phyloP scores from a whole-genome alignment of 2,888 invertebrate species.

The Anthoptus insignis region DNA sequence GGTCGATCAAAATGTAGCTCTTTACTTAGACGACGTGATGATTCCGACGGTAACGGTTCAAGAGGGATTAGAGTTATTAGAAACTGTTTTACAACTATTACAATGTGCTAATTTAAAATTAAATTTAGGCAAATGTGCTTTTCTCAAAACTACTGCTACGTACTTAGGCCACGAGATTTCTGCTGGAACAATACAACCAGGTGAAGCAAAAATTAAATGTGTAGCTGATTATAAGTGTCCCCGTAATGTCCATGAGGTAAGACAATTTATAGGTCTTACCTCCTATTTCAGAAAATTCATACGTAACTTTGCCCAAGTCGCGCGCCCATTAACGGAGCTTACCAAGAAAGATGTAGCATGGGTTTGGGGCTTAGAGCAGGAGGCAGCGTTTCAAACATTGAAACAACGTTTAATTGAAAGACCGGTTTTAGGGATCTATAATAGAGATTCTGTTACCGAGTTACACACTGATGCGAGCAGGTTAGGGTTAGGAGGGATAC shows the following conservation, averaged over 20 bases:
- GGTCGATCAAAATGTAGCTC: background rate
- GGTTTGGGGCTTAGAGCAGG: constrained; percentile 42
- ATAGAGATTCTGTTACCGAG: constrained; percentile 49
- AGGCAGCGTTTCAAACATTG: background rate
- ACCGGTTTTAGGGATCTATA: constrained; percentile 44
- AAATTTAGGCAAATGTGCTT: constrained; percentile 24
- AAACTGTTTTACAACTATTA: background rate
- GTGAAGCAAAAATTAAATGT: background rate
- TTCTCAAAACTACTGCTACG: constrained; percentile 16
- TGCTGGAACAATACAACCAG: constrained; percentile 17
- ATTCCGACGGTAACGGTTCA: background rate
- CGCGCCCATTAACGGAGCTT: constrained; percentile 35
- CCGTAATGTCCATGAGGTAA: constrained; percentile 5
- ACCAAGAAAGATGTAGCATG: constrained; percentile 41
- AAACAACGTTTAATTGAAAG: constrained; percentile 28
- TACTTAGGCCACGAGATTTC: constrained; percentile 45
- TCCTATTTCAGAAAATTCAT: constrained; percentile 47
- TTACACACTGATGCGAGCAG: constrained; percentile 40
- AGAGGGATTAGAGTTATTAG: background rate
- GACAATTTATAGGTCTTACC: constrained; percentile 43
- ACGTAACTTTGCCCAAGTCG: constrained; percentile 35
- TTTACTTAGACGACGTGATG: background rate
- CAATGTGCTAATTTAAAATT: background rate
- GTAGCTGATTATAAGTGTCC: background rate
- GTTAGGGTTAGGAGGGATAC: constrained; percentile 47